Base-by-base conservation (phyloP, 2,797 vertebrate genomes). In the Hipposideros larvatus region DNA sequence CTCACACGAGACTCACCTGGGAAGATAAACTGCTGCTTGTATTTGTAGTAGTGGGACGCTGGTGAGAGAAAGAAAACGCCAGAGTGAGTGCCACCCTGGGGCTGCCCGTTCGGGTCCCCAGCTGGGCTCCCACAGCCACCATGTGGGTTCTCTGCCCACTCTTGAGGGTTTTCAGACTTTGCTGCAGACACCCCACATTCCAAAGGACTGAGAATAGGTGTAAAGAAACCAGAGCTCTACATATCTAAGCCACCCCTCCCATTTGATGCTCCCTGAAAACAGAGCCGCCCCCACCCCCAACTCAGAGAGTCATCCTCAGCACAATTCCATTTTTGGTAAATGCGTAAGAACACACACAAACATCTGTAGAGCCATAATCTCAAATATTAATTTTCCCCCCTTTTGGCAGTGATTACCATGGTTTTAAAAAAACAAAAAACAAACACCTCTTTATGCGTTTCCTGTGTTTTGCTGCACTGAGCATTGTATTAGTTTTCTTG, bases 1-100 rank as follows among this genome's bases (percentile, higher is more conserved):
- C 16, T 7, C 55, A 7, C 13, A 48, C 94, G 51, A 51, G 48
- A 97, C 99, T 99, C 97, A 99, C 99, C 99, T 98, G 99, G 99
- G 98, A 99, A 99, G 98, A 99, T 99, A 99, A 99, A 99, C 98
- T 99, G 99, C 95, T 99, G 99, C 98, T 99, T 99, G 99, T 99
- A 99, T 98, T 99, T 99, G 98, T 99, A 99, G 98, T 99, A 99
- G 98, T 99, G 99, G 98, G 99, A 99, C 55, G 99, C 99, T 99
- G 94, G 96, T 51, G 97, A 98, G 63, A 97, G 26, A 1, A 53
- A 92, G 61, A 79, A 79, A 88, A 74, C 0, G 26, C 6, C 46
- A 6, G 5, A 21, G 46, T 97, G 65, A 96, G 8, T 0, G 18
- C 1, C 0, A 1, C 37, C 46, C 21, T 0, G 0, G 14, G 53